Evolutionary conservation across 2,797 vertebrate genomes (phyloP), one percentile per base, ranked within the genome.

Genomic region (Halcyon smyrnensis): DNA sequence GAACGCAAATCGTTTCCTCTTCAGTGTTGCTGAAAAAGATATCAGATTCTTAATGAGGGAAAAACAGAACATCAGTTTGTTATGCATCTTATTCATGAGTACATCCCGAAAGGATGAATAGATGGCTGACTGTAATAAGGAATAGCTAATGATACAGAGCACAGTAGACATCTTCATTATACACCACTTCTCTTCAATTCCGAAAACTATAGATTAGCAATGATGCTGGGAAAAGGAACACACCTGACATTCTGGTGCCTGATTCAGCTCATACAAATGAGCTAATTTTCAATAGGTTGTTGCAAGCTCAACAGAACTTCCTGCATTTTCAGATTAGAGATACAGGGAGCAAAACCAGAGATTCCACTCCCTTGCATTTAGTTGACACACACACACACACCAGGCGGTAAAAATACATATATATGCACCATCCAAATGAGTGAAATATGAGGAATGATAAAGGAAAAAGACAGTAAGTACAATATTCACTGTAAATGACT

Each of bases 11-110:
- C 64, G 37, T 94, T 97, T 91, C 74, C 85, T 90, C 96, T 97
- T 96, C 90, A 96, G 25, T 95, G 89, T 89, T 91, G 94, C 74
- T 96, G 94, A 94, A 91, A 86, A 95, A 96, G 68, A 90, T 78
- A 97, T 75, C 85, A 68, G 93, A 95, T 92, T 78, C 92, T 87
- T 96, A 96, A 96, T 94, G 91, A 94, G 54, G 57, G 83, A 96
- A 95, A 97, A 97, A 77, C 84, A 96, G 94, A 96, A 96, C 92
- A 96, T 95, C 81, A 96, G 95, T 95, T 94, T 95, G 84, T 97
- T 97, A 95, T 89, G 95, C 77, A 86, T 81, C 74, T 87, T 96
- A 88, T 91, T 95, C 96, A 97, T 95, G 93, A 96, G 84, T 79
- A 81, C 85, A 96, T 96, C 91, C 92, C 81, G 89, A 92, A 91